Evolutionary conservation across 2,113 vertebrate species (phyloP), one percentile per base, ranked within the genome.

Genomic region (Sinocyclocheilus anshuiensis): DNA sequence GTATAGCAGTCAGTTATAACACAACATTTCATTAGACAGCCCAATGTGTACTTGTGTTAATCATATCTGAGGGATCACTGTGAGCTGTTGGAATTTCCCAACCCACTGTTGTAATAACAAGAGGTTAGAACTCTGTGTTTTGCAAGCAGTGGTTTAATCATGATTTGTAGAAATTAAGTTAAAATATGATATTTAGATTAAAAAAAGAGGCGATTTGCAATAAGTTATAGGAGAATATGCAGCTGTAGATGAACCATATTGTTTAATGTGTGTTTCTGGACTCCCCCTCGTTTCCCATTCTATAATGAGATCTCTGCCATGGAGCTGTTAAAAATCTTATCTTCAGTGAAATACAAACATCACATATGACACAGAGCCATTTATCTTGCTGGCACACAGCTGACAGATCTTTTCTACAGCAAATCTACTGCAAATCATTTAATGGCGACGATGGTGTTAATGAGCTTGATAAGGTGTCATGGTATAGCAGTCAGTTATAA

Each of bases 321-420:
- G 74, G 63, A 83, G 36, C 53, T 83, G 71, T 77, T 42, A 78
- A 42, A 87, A n/a, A 42, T 11, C 50, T 74, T 85, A 78, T 87
- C 86, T 87, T 72, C 72, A 65, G 79, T 78, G 55, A 83, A 75
- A 42, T 74, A 29, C 20, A 85, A 79, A 89, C 39, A 89, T 72
- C 26, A 69, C 82, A 77, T 77, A 77, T 87, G 85, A 82, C 85
- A 87, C 71, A 15, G 39, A 36, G 53, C 53, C 83, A 87, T 85
- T 83, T 72, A 75, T 89, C 61, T 72, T 85, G 36, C 39, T 87
- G 74, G 50, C 83, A 85, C 72, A 78, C 50, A 74, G 63, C 61
- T 57, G 26, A 78, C 26, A 86, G 86, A 79, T 26, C 57, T 45
- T 83, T 78, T 77, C 76, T 33, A 16, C 26, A 22, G 16, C 48